Percentiles rank a stretch among this genome's conserved stretches.
phyloP scores from a whole-genome alignment of 2,888 invertebrate species.

The Stegophylla sp. region DNA sequence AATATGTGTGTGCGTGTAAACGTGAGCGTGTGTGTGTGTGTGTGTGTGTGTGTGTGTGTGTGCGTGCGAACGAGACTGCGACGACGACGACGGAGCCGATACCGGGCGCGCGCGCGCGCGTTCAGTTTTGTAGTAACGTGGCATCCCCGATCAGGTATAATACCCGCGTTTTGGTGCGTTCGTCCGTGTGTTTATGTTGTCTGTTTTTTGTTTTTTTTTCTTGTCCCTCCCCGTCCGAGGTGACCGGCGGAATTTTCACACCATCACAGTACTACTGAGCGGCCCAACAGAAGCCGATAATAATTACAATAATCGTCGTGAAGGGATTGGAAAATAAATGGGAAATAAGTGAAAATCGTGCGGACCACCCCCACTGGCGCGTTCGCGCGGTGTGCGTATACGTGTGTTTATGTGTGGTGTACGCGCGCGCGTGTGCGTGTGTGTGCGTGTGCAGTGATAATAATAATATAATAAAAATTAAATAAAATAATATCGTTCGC shows the following conservation, averaged over 20 bases:
- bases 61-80: not conserved
- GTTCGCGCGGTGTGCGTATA: not conserved
- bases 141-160: conserved; percentile 50
- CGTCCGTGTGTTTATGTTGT: not conserved
- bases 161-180: conserved; percentile 16
- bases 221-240: not conserved
- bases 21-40: not conserved
- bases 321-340: too few species aligned
- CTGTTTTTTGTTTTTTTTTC: not conserved
- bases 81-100: conserved; percentile 1
- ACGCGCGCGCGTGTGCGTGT: not conserved
- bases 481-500: too few species aligned
- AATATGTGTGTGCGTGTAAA: too few species aligned
- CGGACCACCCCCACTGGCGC: not conserved
- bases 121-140: conserved; percentile 58
- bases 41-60: not conserved
- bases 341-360: not conserved
- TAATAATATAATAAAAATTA: too few species aligned
- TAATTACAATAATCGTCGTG: too few species aligned
- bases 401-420: too few species aligned
- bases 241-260: not conserved
- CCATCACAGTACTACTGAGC: too few species aligned
- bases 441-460: not conserved
- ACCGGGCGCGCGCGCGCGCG: conserved; percentile 32
- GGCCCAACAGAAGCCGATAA: too few species aligned